Percentiles rank a stretch among this genome's conserved stretches.
These are phyloP conservation scores for Cebidichthys violaceus DNA, from an alignment of 2,113 vertebrate species.

Conservation along the genomic window DNA sequence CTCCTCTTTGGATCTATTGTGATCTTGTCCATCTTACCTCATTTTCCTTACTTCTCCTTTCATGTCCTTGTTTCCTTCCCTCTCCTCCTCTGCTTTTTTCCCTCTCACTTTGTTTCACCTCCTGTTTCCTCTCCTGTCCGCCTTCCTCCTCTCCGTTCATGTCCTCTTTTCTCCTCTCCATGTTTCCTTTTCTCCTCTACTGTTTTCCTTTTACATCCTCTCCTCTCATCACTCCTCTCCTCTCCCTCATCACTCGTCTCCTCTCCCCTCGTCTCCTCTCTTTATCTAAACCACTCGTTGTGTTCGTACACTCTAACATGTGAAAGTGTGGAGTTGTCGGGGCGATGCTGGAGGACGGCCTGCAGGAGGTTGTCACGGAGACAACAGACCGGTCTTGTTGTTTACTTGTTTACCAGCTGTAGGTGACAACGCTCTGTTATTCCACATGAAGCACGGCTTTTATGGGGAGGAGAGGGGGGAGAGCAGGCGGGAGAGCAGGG, in stretches of 20 bases:
- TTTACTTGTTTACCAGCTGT: constrained; percentile 44
- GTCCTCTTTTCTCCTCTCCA: not conserved
- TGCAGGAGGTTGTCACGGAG: constrained; percentile 18
- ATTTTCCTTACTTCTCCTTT: not conserved
- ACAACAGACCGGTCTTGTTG: not conserved
- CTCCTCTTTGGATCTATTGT: too few relatives aligned
- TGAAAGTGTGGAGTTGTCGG: not conserved
- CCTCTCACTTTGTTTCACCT: not conserved
- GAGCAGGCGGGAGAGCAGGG: too few relatives aligned
- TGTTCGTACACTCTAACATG: not conserved
- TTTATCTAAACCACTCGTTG: not conserved
- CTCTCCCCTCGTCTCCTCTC: too few relatives aligned
- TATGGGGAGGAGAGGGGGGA: too few relatives aligned
- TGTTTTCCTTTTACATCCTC: not conserved
- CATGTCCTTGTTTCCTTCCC: not conserved
- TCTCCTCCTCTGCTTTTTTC: not conserved
- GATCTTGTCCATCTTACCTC: not conserved
- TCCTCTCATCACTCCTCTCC: not conserved
- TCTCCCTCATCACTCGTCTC: not conserved
- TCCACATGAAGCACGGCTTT: constrained; percentile 13
- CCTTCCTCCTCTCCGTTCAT: not conserved
- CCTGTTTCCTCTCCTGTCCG: not conserved
- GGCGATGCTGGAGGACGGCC: constrained; percentile 10
- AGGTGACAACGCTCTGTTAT: constrained; percentile 38
- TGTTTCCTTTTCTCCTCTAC: not conserved